Evolutionary conservation across 64 coral and sea anemone species (phyloP), one percentile per base, ranked within the genome.

Genomic region (Pocillopora verrucosa): DNA sequence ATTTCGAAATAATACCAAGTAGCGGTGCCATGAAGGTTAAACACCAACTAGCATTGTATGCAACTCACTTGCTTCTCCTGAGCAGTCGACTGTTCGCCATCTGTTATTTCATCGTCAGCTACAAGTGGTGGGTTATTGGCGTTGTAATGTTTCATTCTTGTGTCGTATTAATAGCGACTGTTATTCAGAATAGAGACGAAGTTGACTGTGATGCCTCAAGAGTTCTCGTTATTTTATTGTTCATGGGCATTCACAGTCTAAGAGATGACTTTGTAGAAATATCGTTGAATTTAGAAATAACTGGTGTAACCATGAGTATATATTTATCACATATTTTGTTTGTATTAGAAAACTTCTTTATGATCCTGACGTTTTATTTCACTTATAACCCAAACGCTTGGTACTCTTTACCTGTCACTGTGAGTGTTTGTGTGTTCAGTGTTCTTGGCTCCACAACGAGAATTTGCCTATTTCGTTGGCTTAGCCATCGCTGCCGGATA

Each of bases 281-380:
- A n/a, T n/a, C n/a, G n/a, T n/a, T n/a, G n/a, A n/a, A n/a, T n/a
- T 15, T 36, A 45, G 41, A 3, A 45, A 45, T 45, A 45, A 45
- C 2, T 3, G 41, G 41, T 45, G 41, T 45, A 6, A 45, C 2
- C 2, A 10, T 36, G 38, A 14, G 0, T 45, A 11, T 15, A 16
- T 11, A 3, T 22, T 79, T 59, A 56, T 79, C 56, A 59, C 22
- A 79, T 59, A 2, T 60, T n/a, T 56, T 79, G 57, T 79, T 59
- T 59, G n/a, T 79, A 51, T 10, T 79, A 79, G 77, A 79, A 79
- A 79, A 79, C 77, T 15, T 59, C 20, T 10, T 30, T 20, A 79
- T 79, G 56, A 79, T 79, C 20, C 56, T 79, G 51, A 59, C n/a
- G 51, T 79, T 59, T n/a, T 59, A 79, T 79, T 79, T 79, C 12